These are phyloP conservation scores for Agapornis canus DNA, from an alignment of 2,797 vertebrate genomes.

Conservation along the genomic window DNA sequence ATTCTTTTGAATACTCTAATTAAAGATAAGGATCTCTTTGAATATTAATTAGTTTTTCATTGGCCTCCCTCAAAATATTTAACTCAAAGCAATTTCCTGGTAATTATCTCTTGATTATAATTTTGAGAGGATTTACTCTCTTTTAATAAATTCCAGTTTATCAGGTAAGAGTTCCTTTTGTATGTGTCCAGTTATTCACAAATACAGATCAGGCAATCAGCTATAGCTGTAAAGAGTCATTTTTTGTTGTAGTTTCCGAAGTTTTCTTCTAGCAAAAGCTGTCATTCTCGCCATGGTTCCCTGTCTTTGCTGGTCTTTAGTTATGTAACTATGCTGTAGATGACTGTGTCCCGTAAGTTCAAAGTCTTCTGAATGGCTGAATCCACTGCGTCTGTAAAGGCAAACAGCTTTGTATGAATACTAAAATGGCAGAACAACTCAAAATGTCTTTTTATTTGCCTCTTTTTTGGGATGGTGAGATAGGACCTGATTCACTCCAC, in stretches of 20 bases:
- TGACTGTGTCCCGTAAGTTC: not conserved
- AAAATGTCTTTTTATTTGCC: not conserved
- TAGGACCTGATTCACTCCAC: not conserved
- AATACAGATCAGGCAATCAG: not conserved
- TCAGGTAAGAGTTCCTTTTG: not conserved
- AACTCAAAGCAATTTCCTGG: conserved; percentile 20
- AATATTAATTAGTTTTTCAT: conserved; percentile 56
- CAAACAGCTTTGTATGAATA: not conserved
- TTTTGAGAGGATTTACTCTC: conserved; percentile 6
- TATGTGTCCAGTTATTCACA: not conserved
- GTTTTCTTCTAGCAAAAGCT: not conserved
- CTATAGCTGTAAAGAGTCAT: not conserved
- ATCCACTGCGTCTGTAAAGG: not conserved
- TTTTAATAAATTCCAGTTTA: not conserved
- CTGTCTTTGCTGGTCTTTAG: not conserved
- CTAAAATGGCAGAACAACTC: not conserved
- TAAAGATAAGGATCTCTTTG: conserved; percentile 50
- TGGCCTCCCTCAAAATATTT: conserved; percentile 50
- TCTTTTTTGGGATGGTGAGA: not conserved
- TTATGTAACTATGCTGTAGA: not conserved
- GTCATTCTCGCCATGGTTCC: not conserved
- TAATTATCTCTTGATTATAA: conserved; percentile 44
- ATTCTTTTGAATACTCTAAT: conserved; percentile 42
- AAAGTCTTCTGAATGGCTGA: not conserved
- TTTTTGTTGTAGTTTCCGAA: not conserved